Evolutionary conservation across 2,888 invertebrate species (phyloP), one percentile per base, ranked within the genome.

Genomic region (Alcis repandata): DNA sequence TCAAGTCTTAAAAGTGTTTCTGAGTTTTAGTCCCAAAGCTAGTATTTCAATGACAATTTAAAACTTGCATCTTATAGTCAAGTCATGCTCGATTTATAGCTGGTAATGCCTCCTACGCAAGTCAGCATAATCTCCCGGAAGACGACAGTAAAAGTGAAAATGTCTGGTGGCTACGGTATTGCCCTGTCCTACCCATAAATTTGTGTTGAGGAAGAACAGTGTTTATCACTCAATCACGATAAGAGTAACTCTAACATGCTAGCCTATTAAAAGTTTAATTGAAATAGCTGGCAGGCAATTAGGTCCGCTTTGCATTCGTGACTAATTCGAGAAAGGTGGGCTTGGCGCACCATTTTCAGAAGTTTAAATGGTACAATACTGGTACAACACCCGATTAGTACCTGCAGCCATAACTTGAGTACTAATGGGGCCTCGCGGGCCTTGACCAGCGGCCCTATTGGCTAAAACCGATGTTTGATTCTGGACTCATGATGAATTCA

Each of bases 271-370:
- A 38, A 11, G 15, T 22, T 27, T 33, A 46, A 33, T 49, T 49
- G 19, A 33, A 9, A 2, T 17, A 4, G 8, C 17, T 33, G 3
- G 17, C 22, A 46, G 20, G 20, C 20, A 20, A 51, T 38, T 51
- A 38, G 2, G 33, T 33, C 11, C 51, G 11, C 27, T 20, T 20
- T 43, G 45, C 52, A 43, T 58, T 58, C 48, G 62, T 56, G 56
- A 56, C 56, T 62, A 36, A 49, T 49, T n/a, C n/a, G 33, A 49
- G 61, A 56, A 62, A 62, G 49, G 49, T 49, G 27, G 43, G 15
- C n/a, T 62, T 49, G 13, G 41, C 19, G 19, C 20, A 54, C 48
- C 38, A 56, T 62, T 54, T 56, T 62, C 54, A 32, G 36, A 40
- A 13, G n/a, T 33, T 36, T 33, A n/a, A 56, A 20, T 17, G 27